Base-by-base conservation (phyloP, 2,113 vertebrate genomes). In the Lichenostomus cassidix region DNA sequence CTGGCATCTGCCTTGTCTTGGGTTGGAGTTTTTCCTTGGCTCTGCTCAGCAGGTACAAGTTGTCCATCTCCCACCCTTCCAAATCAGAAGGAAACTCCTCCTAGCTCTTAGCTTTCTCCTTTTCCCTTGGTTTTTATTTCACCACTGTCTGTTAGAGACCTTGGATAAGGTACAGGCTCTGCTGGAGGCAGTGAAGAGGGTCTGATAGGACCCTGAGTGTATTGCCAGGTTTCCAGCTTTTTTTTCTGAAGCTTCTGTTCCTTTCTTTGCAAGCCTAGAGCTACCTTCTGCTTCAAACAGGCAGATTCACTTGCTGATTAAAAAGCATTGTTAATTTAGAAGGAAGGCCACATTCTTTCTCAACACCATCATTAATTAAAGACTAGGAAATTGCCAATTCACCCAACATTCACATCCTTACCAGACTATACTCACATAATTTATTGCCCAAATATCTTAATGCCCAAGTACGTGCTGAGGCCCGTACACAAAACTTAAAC, bases 381-480 rank as follows among this genome's bases (percentile, higher is more conserved):
- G 83, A 92, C 94, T 96, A 96, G 96, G 94, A 96, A 96, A 97
- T 95, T 95, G 92, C 95, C 85, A 94, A 93, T 97, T 97, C 94
- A 90, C 93, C 92, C 76, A 83, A 71, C 94, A 83, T 95, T 93
- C 76, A 89, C 79, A 88, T 95, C 94, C 88, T 97, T 83, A 95
- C 92, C 93, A 96, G 67, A 75, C 90, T 94, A 3, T 81, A 76
- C 73, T 97, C 94, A 59, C 56, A 18, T 94, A 93, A 93, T 95
- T 96, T 96, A 90, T 96, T 95, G 93, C 94, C 92, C 88, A 83
- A 70, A 46, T 93, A 86, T 96, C 92, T 94, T 88, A 68, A 80
- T 96, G 93, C 90, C 92, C 90, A 28, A 64, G 53, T 93, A 67
- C 93, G 1, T 94, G 90, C 94, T 83, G 93, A 96, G 96, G 88